Evolutionary conservation across 23 tunicate species (phyloP).

Genomic region (Oikopleura dioica): DNA sequence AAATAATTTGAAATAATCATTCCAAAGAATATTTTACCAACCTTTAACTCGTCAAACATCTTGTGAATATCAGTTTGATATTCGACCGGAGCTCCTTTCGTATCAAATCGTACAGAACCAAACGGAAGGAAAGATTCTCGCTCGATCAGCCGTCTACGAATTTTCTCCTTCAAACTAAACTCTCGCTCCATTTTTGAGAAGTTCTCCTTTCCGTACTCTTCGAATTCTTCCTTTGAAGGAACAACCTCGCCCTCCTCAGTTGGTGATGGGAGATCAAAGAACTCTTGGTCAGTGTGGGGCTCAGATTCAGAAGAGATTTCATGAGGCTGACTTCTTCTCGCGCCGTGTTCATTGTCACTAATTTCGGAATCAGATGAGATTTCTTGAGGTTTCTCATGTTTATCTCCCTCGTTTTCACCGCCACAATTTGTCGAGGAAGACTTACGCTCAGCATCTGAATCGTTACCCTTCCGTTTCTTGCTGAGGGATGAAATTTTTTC

Average conservation of each 20-base stretch:
- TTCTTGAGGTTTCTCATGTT: not conserved
- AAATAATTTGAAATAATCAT: no score
- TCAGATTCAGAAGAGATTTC: not conserved
- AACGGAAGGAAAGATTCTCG: not conserved
- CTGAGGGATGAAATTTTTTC: not conserved
- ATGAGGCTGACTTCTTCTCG: no score
- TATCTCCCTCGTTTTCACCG: no score
- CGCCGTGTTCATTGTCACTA: no score
- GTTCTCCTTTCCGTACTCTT: not conserved
- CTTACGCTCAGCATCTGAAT: not conserved
- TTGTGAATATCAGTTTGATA: not conserved
- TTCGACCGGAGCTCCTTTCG: not conserved
- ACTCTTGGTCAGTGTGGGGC: not conserved
- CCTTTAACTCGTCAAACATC: not conserved
- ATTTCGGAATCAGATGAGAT: not conserved
- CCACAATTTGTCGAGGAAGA: no score
- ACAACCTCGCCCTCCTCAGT: not conserved
- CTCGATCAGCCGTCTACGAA: not conserved
- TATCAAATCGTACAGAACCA: not conserved
- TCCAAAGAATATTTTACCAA: no score
- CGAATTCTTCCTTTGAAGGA: not conserved
- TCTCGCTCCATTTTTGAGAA: not conserved
- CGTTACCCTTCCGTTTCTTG: not conserved
- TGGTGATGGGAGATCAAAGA: not conserved
- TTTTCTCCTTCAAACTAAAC: not conserved